Evolutionary conservation across 2,888 invertebrate genomes (phyloP).

Genomic region (Acleris literana): DNA sequence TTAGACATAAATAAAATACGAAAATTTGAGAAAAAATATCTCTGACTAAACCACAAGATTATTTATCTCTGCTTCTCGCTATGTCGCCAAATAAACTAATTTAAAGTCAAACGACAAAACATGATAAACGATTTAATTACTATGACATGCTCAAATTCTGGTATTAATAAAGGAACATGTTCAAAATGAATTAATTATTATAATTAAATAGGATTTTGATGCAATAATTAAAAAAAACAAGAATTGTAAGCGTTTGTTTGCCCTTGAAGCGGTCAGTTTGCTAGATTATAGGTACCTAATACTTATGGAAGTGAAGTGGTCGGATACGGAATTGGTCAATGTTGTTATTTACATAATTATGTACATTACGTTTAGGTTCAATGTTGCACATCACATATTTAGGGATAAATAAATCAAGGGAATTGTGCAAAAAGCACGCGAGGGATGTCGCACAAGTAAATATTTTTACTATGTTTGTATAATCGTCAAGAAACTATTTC

Average conservation of each 20-base stretch:
- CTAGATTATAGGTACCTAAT: not conserved
- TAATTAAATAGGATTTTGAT: constrained; percentile 17
- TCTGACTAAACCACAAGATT: not conserved
- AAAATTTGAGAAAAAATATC: constrained; percentile 1
- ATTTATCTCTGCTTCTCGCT: not conserved
- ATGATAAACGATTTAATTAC: constrained; percentile 29
- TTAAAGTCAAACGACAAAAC: constrained; percentile 6
- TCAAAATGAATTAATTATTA: constrained; percentile 20
- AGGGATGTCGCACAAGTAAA: no score
- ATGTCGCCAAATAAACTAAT: not conserved
- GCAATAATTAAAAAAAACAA: not conserved
- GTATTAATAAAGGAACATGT: constrained; percentile 22
- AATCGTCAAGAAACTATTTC: no score
- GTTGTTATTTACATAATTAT: constrained; percentile 5
- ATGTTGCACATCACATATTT: not conserved
- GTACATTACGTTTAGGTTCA: constrained; percentile 2
- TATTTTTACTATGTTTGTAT: no score
- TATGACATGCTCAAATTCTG: constrained; percentile 8
- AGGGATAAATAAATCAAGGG: not conserved
- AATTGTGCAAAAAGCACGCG: not conserved
- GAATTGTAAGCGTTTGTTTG: constrained; percentile 17
- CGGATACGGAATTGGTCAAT: constrained; percentile 13
- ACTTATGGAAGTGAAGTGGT: constrained; percentile 2
- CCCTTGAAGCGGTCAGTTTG: constrained; percentile 6
- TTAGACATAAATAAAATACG: not conserved